A percentile compares a stretch with the other conserved stretches of the same genome.
These are phyloP conservation scores for Formica selysi DNA, from an alignment of 1,140 invertebrate genomes.

Conservation along the genomic window DNA sequence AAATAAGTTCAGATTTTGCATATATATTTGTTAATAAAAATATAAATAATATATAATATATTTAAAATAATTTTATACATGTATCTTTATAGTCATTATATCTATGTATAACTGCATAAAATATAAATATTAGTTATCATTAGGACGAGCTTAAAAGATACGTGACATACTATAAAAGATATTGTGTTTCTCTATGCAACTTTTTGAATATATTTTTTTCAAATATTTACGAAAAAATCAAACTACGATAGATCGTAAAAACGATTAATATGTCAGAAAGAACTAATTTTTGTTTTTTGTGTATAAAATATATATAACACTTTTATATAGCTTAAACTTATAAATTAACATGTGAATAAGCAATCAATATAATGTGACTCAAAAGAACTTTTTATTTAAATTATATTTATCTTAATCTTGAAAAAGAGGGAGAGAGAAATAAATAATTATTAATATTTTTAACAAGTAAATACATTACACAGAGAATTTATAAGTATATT, in stretches of 20 bases:
- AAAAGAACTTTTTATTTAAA: not conserved
- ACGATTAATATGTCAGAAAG: not conserved
- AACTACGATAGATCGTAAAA: not conserved
- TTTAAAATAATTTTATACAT: no score
- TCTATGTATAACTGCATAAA: no score
- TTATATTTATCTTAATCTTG: not conserved
- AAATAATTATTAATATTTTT: conserved; percentile 3
- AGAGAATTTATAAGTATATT: not conserved
- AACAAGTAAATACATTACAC: not conserved
- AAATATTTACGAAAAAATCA: not conserved
- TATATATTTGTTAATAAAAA: no score
- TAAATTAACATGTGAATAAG: not conserved
- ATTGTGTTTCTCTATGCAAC: not conserved
- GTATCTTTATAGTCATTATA: no score
- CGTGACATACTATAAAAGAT: not conserved
- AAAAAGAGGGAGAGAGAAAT: not conserved
- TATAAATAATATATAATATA: no score
- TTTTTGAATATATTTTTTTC: no score
- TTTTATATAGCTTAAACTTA: not conserved
- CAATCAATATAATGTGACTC: not conserved
- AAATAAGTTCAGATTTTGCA: no score
- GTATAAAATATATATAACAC: not conserved
- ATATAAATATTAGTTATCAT: no score
- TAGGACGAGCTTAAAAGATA: not conserved
- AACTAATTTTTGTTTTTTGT: not conserved